phyloP scores from a whole-genome alignment of 1,140 invertebrate genomes.

The Battus philenor region DNA sequence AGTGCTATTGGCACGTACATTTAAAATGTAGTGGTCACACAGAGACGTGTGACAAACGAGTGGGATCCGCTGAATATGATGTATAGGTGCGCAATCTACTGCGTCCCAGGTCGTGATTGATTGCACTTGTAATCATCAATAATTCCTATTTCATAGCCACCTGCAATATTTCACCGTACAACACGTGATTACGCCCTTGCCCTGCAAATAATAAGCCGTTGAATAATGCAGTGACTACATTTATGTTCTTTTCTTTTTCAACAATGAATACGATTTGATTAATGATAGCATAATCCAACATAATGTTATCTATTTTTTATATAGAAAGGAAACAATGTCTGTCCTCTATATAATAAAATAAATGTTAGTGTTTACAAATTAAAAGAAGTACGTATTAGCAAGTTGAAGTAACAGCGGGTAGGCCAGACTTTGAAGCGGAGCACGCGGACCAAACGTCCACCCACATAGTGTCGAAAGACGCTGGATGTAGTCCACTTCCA shows the following conservation, averaged over 20 bases:
- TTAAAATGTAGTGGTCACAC: not conserved
- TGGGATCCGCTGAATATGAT: not conserved
- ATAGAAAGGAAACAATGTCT: no score
- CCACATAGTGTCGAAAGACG: no score
- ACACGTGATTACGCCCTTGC: conserved; percentile 17
- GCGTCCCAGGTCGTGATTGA: conserved; percentile 25
- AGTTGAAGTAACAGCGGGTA: no score
- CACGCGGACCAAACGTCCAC: no score
- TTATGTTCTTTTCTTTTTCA: not conserved
- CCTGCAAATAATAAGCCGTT: conserved; percentile 7
- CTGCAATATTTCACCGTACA: conserved; percentile 29
- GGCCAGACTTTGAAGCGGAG: no score
- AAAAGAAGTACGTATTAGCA: no score
- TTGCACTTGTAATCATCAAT: conserved; percentile 28
- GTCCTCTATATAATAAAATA: no score
- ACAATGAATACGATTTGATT: not conserved
- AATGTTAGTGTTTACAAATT: no score
- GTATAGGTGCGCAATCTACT: conserved; percentile 17
- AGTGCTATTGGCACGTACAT: not conserved
- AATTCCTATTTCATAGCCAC: conserved; percentile 41
- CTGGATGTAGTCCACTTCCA: no score
- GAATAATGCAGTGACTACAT: conserved; percentile 8
- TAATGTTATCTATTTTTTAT: no score
- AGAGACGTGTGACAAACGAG: not conserved
- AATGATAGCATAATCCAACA: no score